Evolutionary conservation across 2,888 invertebrate genomes (phyloP), one percentile per base, ranked within the genome.

Genomic region (Pollenia griseotomentosa): DNA sequence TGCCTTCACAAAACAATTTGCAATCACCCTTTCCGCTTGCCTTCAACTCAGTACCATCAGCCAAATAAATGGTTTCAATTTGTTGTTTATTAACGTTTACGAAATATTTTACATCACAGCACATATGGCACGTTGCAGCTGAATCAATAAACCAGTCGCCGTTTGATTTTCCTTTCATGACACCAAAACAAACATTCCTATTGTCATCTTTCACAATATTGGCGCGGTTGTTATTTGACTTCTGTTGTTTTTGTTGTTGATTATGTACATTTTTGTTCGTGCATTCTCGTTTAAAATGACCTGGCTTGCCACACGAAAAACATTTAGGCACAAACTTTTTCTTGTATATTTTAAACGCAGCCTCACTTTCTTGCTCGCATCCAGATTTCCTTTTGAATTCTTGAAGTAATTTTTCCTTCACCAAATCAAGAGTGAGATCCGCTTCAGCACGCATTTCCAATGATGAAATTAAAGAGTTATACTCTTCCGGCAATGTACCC

Each of bases 371-470:
- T 12, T 23, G 19, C n/a, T 42, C 51, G 53, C 16, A 9, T 6
- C 48, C 68, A n/a, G 42, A 61, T 61, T 59, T 57, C 19, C 68
- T 19, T 33, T 23, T 75, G 33, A 12, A 66, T 48, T 85, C 75
- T 19, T 85, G 70, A 12, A 75, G 3, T 0, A 82, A 19, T 12
- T 82, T 82, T 16, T 82, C 82, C 14, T 68, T 74, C 3, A 83
- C 63, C 11, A 83, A 48, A 53, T 63, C 53, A 4, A 77, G 12
- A 2, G 75, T 77, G 2, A 83, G 46, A 75, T 77, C 77, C 1
- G 51, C n/a, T 42, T 83, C 63, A 5, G 83, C 42, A 14, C 77
- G 51, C 46, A 83, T 75, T 51, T 77, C 83, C 51, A 82, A 48
- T 12, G 75, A 19, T 19, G 82, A 74, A 59, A 82, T 44, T 8